A percentile compares a stretch with the other conserved stretches of the same genome.
These are phyloP conservation scores for Drosophila subpulchrella DNA, from an alignment of 1,140 invertebrate genomes.

Conservation along the genomic window DNA sequence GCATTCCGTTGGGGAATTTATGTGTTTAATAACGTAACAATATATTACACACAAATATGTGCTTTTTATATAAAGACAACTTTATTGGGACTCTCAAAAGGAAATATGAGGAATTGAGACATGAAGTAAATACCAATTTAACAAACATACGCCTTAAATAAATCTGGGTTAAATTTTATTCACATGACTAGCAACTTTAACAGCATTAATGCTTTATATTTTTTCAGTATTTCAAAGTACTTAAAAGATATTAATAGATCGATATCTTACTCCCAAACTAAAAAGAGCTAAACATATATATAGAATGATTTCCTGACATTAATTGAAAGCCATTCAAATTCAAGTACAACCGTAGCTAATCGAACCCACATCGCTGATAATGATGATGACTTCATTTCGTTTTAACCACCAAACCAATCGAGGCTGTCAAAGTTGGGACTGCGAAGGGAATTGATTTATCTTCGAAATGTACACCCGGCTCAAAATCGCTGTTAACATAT, in stretches of 20 bases:
- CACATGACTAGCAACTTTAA: no score
- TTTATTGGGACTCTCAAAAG: not conserved
- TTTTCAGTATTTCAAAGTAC: no score
- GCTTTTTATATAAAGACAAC: conserved; percentile 6
- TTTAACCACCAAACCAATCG: conserved; percentile 33
- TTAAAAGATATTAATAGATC: no score
- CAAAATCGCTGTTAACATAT: conserved; percentile 58
- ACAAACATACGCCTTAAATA: not conserved
- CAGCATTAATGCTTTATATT: no score
- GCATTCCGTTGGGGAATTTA: conserved; percentile 24
- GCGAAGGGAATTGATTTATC: conserved; percentile 48
- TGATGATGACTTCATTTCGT: conserved; percentile 35
- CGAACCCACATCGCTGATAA: not conserved
- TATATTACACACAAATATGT: conserved; percentile 11
- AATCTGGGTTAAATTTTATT: not conserved
- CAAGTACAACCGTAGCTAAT: conserved; percentile 10
- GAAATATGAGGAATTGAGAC: not conserved
- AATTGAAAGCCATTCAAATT: conserved; percentile 10
- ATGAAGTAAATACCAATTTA: not conserved
- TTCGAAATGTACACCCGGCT: conserved; percentile 43
- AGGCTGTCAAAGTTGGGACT: conserved; percentile 29
- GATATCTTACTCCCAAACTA: not conserved
- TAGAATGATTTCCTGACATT: not conserved
- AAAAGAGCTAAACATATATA: not conserved
- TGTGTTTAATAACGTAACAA: conserved; percentile 30